These are phyloP conservation scores for Thunnus maccoyii DNA, from an alignment of 2,113 vertebrate species.

Conservation along the genomic window DNA sequence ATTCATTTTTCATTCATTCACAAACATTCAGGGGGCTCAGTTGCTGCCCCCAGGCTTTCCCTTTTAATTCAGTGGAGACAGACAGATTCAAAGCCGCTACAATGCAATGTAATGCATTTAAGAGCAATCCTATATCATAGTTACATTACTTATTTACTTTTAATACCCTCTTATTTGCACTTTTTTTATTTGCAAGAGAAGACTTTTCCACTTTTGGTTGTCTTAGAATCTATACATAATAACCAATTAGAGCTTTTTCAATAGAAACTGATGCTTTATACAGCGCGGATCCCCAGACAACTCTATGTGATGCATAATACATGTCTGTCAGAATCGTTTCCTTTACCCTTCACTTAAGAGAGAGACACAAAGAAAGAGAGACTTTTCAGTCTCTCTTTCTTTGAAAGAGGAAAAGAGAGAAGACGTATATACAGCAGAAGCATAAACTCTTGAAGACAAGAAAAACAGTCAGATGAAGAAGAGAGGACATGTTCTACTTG, in stretches of 20 bases:
- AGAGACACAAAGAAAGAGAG: constrained; percentile 20
- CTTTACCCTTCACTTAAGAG: constrained; percentile 31
- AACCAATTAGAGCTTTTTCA: constrained; percentile 1
- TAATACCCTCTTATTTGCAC: neutral
- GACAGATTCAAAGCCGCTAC: neutral
- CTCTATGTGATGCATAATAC: constrained; percentile 41
- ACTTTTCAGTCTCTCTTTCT: neutral
- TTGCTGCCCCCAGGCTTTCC: constrained; percentile 25
- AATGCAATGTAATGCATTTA: neutral
- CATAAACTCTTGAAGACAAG: neutral
- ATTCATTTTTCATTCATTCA: constrained; percentile 55
- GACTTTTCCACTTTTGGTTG: neutral
- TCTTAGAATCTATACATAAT: neutral
- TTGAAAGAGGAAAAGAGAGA: neutral
- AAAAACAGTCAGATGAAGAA: neutral
- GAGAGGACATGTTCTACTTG: neutral
- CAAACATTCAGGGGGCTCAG: constrained; percentile 24
- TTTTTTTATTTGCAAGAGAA: neutral
- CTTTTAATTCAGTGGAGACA: constrained; percentile 5
- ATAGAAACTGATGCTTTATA: constrained; percentile 1
- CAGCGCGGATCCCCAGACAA: constrained; percentile 2
- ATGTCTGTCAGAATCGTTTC: constrained; percentile 39
- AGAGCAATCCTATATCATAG: neutral
- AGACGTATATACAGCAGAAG: neutral
- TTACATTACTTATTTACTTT: constrained; percentile 31